Evolutionary conservation across 2,797 vertebrate species (phyloP), one percentile per base, ranked within the genome.

Genomic region (Molossus molossus): DNA sequence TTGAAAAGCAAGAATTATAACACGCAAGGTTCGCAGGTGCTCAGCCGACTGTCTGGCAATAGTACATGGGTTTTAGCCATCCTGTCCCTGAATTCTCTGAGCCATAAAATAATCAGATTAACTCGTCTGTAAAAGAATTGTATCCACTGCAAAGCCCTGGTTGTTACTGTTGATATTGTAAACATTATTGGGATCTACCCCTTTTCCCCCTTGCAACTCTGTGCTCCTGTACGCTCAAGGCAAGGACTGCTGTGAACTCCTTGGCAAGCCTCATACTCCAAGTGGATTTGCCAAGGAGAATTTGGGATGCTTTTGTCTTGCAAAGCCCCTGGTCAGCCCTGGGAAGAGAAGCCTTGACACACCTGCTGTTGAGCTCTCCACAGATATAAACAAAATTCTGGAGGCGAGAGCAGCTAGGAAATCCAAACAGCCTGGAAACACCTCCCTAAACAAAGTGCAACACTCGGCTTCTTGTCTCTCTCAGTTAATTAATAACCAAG

Each of bases 401-500:
- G 94, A 96, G 72, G 96, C 95, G 91, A 13, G 64, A 76, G 94
- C 70, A 96, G 57, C 21, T 81, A 83, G 90, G 95, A 92, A 91
- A 87, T n/a, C 40, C 58, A 80, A 48, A 91, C 76, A 73, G n/a
- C 80, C 65, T 4, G 11, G 20, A 90, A 21, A 58, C 62, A 50
- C 45, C 40, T 18, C 77, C 86, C 15, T 62, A 96, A 97, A 88
- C 3, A 58, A 96, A 81, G 62, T 60, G 40, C 45, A 70, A 73
- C 81, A 40, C 10, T 65, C 48, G 1, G 37, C 57, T 92, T 18
- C 17, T 20, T 95, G 95, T 94, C 90, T 93, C 97, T 94, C 23
- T 57, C 91, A 92, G 92, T 87, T 90, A 94, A 84, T 96, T 95
- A 97, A 96, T 95, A 98, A 94, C 80, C 20, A 18, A 9, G 53